These are phyloP conservation scores for Panagrolaimus sp. DNA, from an alignment of 1,140 invertebrate species.

Conservation along the genomic window DNA sequence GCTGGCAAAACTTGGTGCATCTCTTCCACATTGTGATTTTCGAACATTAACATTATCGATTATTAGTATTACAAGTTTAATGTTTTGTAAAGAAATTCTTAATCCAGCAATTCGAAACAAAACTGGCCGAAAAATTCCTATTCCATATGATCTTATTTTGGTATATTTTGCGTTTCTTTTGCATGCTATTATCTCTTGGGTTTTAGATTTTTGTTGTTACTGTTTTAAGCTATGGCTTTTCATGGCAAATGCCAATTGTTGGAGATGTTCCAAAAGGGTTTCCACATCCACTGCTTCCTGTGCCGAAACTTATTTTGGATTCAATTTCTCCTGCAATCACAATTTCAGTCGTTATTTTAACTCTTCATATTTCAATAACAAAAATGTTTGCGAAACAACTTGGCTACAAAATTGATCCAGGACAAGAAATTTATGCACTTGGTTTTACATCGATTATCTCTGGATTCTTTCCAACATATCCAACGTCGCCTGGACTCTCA, in stretches of 20 bases:
- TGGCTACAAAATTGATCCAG: constrained; percentile 60
- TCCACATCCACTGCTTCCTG: constrained; percentile 52
- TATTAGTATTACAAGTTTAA: not conserved
- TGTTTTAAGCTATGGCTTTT: constrained; percentile 33
- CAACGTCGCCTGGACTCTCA: constrained; percentile 33
- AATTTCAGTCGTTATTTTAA: constrained; percentile 61
- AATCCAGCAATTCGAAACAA: constrained; percentile 27
- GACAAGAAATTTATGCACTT: constrained; percentile 52
- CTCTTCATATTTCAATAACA: constrained; percentile 60
- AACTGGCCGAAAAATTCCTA: constrained; percentile 20
- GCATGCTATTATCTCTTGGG: not conserved
- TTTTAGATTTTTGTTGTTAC: constrained; percentile 39
- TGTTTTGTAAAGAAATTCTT: constrained; percentile 35
- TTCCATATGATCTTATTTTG: constrained; percentile 34
- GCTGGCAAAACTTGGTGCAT: not conserved
- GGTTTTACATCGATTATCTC: constrained; percentile 10
- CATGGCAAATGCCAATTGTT: constrained; percentile 37
- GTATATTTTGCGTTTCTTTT: not conserved
- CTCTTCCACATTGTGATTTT: not conserved
- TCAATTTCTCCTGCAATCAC: constrained; percentile 58
- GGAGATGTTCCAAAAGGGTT: constrained; percentile 40
- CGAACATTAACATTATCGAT: not conserved
- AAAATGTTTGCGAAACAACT: constrained; percentile 60
- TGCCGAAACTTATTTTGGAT: constrained; percentile 42
- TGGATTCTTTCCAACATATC: constrained; percentile 33